phyloP scores from a whole-genome alignment of 2,113 vertebrate species.

The Gorsachius goisagi region DNA sequence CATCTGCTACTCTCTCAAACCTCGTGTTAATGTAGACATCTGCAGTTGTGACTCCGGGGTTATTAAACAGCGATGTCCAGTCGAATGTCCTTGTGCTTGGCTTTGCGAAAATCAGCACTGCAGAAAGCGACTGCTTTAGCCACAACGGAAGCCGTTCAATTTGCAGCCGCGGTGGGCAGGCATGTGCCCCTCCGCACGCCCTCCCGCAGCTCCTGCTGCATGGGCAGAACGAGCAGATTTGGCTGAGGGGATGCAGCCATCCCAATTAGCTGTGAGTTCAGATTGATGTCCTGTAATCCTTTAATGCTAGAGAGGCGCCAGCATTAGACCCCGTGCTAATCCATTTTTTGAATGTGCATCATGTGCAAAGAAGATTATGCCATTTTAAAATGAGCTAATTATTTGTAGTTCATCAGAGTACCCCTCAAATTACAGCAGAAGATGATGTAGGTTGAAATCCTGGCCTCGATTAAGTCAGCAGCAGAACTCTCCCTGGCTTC shows the following conservation, averaged over 20 bases:
- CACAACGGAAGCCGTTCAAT: not conserved
- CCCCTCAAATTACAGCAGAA: not conserved
- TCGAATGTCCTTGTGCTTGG: conserved; percentile 68
- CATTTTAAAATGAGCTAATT: conserved; percentile 48
- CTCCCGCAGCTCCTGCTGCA: not conserved
- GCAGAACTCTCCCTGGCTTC: not conserved
- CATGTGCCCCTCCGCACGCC: fast-evolving
- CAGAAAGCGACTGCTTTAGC: not conserved
- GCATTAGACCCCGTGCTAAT: not conserved
- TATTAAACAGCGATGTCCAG: conserved; percentile 65
- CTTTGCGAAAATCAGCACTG: conserved; percentile 18
- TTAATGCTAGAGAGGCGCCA: not conserved
- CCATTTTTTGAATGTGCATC: not conserved
- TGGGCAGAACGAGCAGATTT: not conserved
- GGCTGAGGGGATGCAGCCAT: not conserved
- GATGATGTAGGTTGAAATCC: not conserved
- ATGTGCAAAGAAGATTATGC: not conserved
- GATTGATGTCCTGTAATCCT: conserved; percentile 37
- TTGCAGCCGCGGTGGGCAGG: not conserved
- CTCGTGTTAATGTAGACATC: conserved; percentile 67
- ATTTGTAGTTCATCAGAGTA: conserved; percentile 35
- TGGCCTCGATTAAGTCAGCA: not conserved
- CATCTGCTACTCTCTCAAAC: conserved; percentile 72
- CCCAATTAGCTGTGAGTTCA: not conserved
- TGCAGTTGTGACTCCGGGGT: conserved; percentile 66